phyloP scores from a whole-genome alignment of 92 coral and sea anemone genomes.

The Parazoanthus swiftii region DNA sequence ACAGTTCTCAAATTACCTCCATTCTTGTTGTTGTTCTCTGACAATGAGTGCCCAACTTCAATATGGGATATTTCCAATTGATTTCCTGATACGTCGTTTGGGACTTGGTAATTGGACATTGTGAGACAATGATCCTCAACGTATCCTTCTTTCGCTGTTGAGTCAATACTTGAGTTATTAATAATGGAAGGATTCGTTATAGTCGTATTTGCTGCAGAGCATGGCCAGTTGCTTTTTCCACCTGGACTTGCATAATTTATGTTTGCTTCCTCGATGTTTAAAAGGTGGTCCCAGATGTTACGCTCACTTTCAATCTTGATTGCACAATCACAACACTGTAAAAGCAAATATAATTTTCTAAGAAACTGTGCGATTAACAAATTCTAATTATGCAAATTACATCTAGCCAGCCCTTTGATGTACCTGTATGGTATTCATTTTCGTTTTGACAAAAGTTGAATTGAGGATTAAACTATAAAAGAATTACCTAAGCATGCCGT shows the following conservation, averaged over 20 bases:
- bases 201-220: not conserved
- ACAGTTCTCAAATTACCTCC: not conserved
- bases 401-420: too few species aligned
- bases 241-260: not conserved
- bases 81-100: not conserved
- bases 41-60: not conserved
- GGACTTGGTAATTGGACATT: not conserved
- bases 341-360: not conserved
- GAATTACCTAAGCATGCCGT: too few species aligned
- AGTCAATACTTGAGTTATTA: not conserved
- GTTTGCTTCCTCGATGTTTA: not conserved
- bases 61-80: not conserved
- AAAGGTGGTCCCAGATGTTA: not conserved
- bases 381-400: not conserved
- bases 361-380: not conserved
- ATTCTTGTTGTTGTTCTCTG: not conserved
- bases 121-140: not conserved
- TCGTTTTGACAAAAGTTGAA: too few species aligned
- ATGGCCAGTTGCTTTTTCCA: not conserved
- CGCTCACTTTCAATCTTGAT: slow-evolving; percentile 11
- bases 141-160: not conserved
- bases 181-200: not conserved
- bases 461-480: too few species aligned
- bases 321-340: slow-evolving; percentile 7
- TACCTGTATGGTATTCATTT: not conserved